Evolutionary conservation across 2,888 invertebrate genomes (phyloP).

Genomic region (Branchinecta sandiegonensis): DNA sequence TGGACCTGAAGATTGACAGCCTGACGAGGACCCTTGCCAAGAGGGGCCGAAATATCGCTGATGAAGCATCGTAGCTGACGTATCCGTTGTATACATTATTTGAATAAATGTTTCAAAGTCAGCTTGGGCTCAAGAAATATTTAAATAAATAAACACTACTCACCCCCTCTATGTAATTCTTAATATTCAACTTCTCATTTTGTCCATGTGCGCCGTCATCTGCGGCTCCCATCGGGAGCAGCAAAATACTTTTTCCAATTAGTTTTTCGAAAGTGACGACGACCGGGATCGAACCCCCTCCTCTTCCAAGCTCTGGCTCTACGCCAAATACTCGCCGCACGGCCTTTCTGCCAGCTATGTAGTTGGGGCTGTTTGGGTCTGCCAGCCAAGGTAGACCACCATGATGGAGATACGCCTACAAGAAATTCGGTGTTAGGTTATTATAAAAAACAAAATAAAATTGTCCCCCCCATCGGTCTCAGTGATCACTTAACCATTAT

Average conservation of each 20-base stretch:
- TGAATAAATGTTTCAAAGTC: no score
- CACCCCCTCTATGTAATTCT: conserved; percentile 88
- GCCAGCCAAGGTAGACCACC: conserved; percentile 85
- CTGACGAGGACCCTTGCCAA: no score
- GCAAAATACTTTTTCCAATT: conserved; percentile 79
- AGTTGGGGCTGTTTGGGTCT: conserved; percentile 82
- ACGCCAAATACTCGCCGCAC: conserved; percentile 70
- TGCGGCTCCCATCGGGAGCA: conserved; percentile 83
- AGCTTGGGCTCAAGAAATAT: no score
- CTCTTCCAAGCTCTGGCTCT: conserved; percentile 86
- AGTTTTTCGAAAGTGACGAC: conserved; percentile 73
- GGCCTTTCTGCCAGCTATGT: conserved; percentile 67
- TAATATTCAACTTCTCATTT: conserved; percentile 87
- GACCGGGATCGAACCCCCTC: conserved; percentile 95
- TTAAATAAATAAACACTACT: conserved; percentile 33
- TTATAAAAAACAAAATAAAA: no score
- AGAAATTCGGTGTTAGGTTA: no score
- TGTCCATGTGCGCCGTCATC: conserved; percentile 98
- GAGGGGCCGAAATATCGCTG: no score
- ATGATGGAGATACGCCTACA: conserved; percentile 41
- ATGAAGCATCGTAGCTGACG: no score
- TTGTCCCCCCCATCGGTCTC: no score
- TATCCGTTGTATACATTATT: no score
- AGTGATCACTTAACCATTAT: no score
- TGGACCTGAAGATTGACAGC: no score